Conservation (phyloP, 2,888 invertebrate species). For the Byasa hedistus region DNA sequence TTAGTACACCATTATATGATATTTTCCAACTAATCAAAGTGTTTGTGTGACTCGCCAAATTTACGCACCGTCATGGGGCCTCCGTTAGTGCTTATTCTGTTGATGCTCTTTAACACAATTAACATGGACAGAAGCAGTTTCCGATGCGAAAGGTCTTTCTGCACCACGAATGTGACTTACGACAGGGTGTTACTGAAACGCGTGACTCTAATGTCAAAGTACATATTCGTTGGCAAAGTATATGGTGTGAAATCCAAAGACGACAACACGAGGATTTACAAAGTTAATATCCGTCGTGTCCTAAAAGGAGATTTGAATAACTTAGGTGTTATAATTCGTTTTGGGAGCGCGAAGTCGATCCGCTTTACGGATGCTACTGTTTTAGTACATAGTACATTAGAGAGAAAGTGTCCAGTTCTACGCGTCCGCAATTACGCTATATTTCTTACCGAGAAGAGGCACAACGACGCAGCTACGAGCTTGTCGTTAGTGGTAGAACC, state of each 20-base stretch:
- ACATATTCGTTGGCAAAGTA: conserved; percentile 70
- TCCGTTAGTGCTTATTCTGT: conserved; percentile 44
- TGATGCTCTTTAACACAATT: conserved; percentile 45
- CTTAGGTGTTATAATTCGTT: conserved; percentile 55
- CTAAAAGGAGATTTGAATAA: conserved; percentile 70
- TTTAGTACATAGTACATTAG: conserved; percentile 52
- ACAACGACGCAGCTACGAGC: conserved; percentile 37
- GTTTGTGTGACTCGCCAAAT: conserved; percentile 35
- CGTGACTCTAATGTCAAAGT: conserved; percentile 59
- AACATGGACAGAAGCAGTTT: conserved; percentile 35
- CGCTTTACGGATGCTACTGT: conserved; percentile 64
- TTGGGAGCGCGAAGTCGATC: conserved; percentile 52
- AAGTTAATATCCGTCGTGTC: conserved; percentile 67
- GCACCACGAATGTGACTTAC: conserved; percentile 49
- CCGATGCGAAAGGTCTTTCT: conserved; percentile 34
- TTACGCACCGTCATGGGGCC: conserved; percentile 46
- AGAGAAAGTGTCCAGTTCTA: conserved; percentile 50
- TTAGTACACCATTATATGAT: background rate
- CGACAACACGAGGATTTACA: conserved; percentile 54
- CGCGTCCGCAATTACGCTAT: conserved; percentile 63
- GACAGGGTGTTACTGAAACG: conserved; percentile 59
- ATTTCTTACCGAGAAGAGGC: conserved; percentile 59
- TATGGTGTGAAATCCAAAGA: conserved; percentile 48
- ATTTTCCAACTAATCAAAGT: background rate
- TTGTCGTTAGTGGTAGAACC: conserved; percentile 62